phyloP scores from a whole-genome alignment of 2,888 invertebrate genomes.

The Ramazzottius varieornatus region DNA sequence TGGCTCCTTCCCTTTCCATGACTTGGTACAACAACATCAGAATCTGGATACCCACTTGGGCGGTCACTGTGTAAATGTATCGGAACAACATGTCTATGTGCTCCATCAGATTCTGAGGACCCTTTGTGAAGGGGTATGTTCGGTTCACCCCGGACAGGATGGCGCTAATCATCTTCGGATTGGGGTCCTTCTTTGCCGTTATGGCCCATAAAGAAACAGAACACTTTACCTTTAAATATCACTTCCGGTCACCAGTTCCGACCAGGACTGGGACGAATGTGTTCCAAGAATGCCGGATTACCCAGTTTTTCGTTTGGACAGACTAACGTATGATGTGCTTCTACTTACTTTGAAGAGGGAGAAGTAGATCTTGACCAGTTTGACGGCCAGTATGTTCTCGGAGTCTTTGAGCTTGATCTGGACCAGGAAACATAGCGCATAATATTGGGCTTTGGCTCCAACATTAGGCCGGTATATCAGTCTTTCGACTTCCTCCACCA shows the following conservation, averaged over 20 bases:
- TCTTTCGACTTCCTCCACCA: constrained; percentile 62
- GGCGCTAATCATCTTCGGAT: constrained; percentile 54
- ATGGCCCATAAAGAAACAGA: neutral
- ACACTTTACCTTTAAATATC: neutral
- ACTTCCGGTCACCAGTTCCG: no score
- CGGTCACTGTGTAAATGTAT: constrained; percentile 49
- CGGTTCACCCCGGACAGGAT: constrained; percentile 54
- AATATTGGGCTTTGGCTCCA: constrained; percentile 58
- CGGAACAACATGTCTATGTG: constrained; percentile 51
- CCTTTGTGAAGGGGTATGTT: constrained; percentile 53
- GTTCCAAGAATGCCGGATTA: no score
- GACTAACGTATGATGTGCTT: no score
- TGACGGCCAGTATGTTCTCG: constrained; percentile 46
- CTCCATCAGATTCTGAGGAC: constrained; percentile 28
- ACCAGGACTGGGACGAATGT: no score
- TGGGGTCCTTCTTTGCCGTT: constrained; percentile 14
- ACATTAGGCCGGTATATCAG: constrained; percentile 55
- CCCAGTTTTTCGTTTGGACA: no score
- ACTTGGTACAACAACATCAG: constrained; percentile 37
- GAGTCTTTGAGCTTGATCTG: constrained; percentile 44
- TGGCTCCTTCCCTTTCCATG: constrained; percentile 22
- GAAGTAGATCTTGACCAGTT: constrained; percentile 68
- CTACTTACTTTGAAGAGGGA: constrained; percentile 74
- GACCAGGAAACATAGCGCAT: constrained; percentile 66
- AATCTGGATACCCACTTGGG: constrained; percentile 36